Evolutionary conservation across 2,113 vertebrate species (phyloP), one percentile per base, ranked within the genome.

Genomic region (Kryptolebias marmoratus): DNA sequence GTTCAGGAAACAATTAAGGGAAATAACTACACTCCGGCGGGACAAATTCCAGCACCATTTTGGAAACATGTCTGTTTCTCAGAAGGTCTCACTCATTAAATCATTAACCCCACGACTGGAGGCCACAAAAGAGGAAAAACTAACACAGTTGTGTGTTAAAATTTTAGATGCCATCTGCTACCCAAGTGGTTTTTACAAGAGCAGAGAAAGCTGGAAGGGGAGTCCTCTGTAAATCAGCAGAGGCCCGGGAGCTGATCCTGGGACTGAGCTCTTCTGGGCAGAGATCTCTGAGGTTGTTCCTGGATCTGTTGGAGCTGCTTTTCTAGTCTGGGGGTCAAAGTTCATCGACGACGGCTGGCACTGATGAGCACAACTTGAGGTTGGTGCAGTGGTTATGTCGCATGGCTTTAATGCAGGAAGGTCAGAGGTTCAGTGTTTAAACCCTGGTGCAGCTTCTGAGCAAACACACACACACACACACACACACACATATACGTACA

Each of bases 1-100:
- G 93, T 87, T 92, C 92, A 93, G 93, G 91, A 93, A 93, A 88
- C 91, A 94, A 93, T 92, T 94, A 93, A 74, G 71, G 75, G 53
- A 85, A 88, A 87, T 88, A 90, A 93, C 68, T 84, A 78, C 60
- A 56, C 78, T 71, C 74, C 58, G 68, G 75, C 73, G 71, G 53
- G 56, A 42, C 1, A 27, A 85, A 80, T 73, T 71, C 79, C 82
- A 71, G 58, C 5, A 70, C 67, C 50, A 61, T 78, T 81, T 79
- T 65, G 65, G 79, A 86, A 77, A 58, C 61, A 54, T 71, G 79
- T 82, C 82, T 76, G 82, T 81, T 86, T 86, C 88, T 80, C 80
- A 80, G 71, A 73, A 48, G 45, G 69, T 82, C 75, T 68, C 83
- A 77, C 82, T 85, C 69, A 66, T 89, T 90, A 88, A 89, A 89